These are phyloP conservation scores for Rhincodon typus DNA, from an alignment of 2,797 vertebrate genomes.

Conservation along the genomic window DNA sequence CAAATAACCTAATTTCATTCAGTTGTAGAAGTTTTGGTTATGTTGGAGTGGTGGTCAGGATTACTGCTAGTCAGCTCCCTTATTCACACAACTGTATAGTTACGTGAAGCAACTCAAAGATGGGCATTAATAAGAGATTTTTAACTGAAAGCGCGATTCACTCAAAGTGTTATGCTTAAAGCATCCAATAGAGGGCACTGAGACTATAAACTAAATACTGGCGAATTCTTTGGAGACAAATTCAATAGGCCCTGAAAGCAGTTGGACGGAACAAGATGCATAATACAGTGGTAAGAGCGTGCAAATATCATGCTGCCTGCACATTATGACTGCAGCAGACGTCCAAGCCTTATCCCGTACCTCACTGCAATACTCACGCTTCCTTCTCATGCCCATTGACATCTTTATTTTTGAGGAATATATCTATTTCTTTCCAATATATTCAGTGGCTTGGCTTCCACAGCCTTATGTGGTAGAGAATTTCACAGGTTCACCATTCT, in stretches of 20 bases:
- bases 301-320: not conserved
- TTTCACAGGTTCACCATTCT: too few species aligned
- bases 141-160: not conserved
- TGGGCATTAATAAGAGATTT: not conserved
- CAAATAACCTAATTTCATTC: not conserved
- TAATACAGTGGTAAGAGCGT: not conserved
- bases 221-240: not conserved
- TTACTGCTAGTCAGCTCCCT: not conserved
- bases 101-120: not conserved
- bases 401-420: too few species aligned
- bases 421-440: too few species aligned
- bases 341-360: too few species aligned
- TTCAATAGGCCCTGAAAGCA: not conserved
- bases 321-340: not conserved
- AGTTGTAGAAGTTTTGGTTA: not conserved
- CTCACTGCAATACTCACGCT: too few species aligned
- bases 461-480: too few species aligned
- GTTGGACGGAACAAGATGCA: not conserved
- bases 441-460: too few species aligned
- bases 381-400: too few species aligned
- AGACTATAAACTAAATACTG: not conserved
- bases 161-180: not conserved
- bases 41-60: not conserved
- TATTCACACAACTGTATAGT: not conserved
- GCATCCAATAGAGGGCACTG: not conserved